Conservation (phyloP, 1,140 invertebrate species). For the Diachasmimorpha longicaudata region DNA sequence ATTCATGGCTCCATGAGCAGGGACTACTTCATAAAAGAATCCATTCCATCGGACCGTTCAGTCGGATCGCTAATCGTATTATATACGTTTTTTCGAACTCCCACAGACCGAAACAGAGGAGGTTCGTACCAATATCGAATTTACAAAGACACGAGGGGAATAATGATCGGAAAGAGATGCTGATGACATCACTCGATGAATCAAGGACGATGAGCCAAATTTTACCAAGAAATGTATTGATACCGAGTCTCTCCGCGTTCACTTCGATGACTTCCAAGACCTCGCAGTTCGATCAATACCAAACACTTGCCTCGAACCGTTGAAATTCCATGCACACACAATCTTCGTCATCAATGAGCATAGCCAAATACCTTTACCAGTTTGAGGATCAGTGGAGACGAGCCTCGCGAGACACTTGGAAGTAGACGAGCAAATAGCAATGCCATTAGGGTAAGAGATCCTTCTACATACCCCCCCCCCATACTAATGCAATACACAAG, state of each 20-base stretch:
- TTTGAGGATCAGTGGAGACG: background rate
- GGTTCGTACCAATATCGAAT: too few relatives aligned
- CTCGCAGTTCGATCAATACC: background rate
- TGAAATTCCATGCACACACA: background rate
- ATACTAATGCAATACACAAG: background rate
- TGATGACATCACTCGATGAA: background rate
- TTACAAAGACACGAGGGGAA: too few relatives aligned
- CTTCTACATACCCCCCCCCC: background rate
- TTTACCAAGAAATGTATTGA: too few relatives aligned
- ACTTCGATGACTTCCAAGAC: background rate
- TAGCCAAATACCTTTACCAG: background rate
- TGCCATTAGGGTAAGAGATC: background rate
- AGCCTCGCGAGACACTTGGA: background rate
- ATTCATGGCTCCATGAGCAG: background rate
- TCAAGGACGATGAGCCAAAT: too few relatives aligned
- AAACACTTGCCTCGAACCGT: background rate
- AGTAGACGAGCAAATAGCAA: slow-evolving; percentile 5
- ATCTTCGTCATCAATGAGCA: background rate
- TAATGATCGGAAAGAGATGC: background rate
- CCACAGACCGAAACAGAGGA: too few relatives aligned
- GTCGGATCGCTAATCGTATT: too few relatives aligned
- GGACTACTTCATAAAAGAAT: background rate
- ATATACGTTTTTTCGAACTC: too few relatives aligned
- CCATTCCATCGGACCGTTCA: background rate
- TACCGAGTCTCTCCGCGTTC: too few relatives aligned